Evolutionary conservation across 2,888 invertebrate genomes (phyloP), one percentile per base, ranked within the genome.

Genomic region (Parnassius apollo): DNA sequence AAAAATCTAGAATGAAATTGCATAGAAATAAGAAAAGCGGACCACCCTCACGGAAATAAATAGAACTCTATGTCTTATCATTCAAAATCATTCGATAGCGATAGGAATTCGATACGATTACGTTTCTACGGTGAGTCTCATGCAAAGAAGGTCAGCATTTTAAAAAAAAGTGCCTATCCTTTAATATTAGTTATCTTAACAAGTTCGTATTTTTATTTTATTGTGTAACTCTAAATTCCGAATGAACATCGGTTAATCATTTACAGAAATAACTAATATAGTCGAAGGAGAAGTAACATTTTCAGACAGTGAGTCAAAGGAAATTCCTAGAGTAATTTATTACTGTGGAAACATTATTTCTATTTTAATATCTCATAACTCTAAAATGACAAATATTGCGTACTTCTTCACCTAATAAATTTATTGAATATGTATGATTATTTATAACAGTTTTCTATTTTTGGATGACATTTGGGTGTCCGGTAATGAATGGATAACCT

Each of bases 221-320:
- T 35, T 35, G 35, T 35, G 4, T 35, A 35, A 35, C 7, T 35
- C 35, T 35, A 7, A 35, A 35, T 35, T 35, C 4, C 4, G 35
- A 11, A 59, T 18, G 58, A 52, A 56, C 60, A 62, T 42, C 52
- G 55, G 35, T 55, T 56, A 42, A 59, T 68, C 64, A 64, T 42
- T 10, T 51, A 62, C 61, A 55, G 63, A 68, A 68, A 66, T 65
- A 65, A n/a, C n/a, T n/a, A n/a, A 62, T 53, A 42, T 58, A 35
- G 13, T 53, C n/a, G 42, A 54, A 42, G 22, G 48, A 48, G 54
- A 53, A 45, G 53, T 55, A 35, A 63, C 63, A 65, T 65, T 48
- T 59, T 59, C 60, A 58, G 55, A 64, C 60, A 50, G 52, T 64
- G 62, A 66, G 64, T 66, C 66, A 66, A 65, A 50, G 49, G 35